phyloP scores from a whole-genome alignment of 2,888 invertebrate genomes.

The Pseudolycoriella hygida region DNA sequence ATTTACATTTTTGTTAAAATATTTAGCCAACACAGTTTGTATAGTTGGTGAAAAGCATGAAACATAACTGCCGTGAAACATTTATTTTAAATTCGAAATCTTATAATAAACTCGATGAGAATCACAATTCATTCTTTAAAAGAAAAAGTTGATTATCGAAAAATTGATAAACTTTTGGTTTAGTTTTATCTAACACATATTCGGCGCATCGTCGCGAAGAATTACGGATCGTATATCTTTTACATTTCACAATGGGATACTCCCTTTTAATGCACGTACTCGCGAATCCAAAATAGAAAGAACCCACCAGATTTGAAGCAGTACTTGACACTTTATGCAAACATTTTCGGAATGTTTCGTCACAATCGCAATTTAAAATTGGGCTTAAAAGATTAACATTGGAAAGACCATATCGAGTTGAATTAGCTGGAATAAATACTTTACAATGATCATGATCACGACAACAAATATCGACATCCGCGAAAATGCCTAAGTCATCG shows the following conservation, averaged over 20 bases:
- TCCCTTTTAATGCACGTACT: slow-evolving; percentile 20
- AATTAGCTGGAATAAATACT: slow-evolving; percentile 20
- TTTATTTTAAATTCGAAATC: too few relatives aligned
- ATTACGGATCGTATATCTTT: slow-evolving; percentile 18
- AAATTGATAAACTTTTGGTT: slow-evolving; percentile 22
- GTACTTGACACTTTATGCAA: slow-evolving; percentile 19
- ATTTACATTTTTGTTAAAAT: too few relatives aligned
- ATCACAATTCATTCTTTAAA: too few relatives aligned
- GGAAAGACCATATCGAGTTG: slow-evolving; percentile 17
- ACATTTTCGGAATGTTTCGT: slow-evolving; percentile 25
- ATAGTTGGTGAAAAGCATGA: too few relatives aligned
- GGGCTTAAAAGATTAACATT: slow-evolving; percentile 26
- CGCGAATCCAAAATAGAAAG: slow-evolving; percentile 21
- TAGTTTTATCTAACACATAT: slow-evolving; percentile 19
- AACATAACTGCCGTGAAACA: too few relatives aligned
- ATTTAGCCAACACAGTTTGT: too few relatives aligned
- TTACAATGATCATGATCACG: slow-evolving; percentile 54
- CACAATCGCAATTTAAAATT: slow-evolving; percentile 25
- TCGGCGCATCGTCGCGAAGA: slow-evolving; percentile 22
- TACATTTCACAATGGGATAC: slow-evolving; percentile 19
- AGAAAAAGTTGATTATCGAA: too few relatives aligned
- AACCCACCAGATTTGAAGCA: slow-evolving; percentile 21
- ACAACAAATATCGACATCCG: slow-evolving; percentile 71
- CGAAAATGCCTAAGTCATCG: slow-evolving; percentile 64
- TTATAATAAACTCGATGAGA: too few relatives aligned